Percentiles rank a stretch among this genome's conserved stretches.
These are phyloP conservation scores for Omphaloscelis lunosa DNA, from an alignment of 2,888 invertebrate species.

Conservation along the genomic window DNA sequence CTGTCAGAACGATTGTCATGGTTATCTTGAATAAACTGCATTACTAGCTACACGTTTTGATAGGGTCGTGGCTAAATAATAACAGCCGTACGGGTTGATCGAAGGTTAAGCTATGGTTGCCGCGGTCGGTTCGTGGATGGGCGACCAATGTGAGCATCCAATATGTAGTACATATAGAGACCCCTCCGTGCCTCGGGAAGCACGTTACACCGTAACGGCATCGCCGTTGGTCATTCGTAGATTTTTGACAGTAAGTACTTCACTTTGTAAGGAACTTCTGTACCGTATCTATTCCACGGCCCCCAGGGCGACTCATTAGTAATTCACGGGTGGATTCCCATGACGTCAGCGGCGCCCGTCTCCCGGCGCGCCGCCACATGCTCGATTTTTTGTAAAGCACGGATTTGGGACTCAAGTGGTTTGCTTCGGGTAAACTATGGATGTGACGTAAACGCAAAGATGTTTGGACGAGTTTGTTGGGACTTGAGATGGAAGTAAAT, in stretches of 20 bases:
- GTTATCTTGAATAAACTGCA: not conserved
- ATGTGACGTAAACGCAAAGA: slow-evolving; percentile 6
- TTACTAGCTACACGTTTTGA: not conserved
- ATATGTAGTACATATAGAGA: too few relatives aligned
- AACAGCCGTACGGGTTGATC: too few relatives aligned
- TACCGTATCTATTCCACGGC: slow-evolving; percentile 15
- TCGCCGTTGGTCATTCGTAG: too few relatives aligned
- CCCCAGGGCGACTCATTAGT: slow-evolving; percentile 65
- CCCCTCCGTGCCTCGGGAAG: too few relatives aligned
- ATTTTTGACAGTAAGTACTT: too few relatives aligned
- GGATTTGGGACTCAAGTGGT: slow-evolving; percentile 59
- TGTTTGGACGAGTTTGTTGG: slow-evolving; percentile 11
- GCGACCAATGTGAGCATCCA: too few relatives aligned
- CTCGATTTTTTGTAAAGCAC: slow-evolving; percentile 64
- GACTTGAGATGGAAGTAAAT: not conserved
- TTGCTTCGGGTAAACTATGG: slow-evolving; percentile 42
- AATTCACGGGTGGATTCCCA: slow-evolving; percentile 78
- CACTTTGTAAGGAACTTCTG: slow-evolving; percentile 41
- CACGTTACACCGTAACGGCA: too few relatives aligned
- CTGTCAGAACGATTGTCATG: not conserved
- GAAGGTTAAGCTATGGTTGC: too few relatives aligned
- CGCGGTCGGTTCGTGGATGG: too few relatives aligned
- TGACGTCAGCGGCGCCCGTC: slow-evolving; percentile 84
- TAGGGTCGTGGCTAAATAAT: too few relatives aligned
- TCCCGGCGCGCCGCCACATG: slow-evolving; percentile 80